Base-by-base conservation (phyloP, 1,140 invertebrate genomes). In the Pollicipes pollicipes region DNA sequence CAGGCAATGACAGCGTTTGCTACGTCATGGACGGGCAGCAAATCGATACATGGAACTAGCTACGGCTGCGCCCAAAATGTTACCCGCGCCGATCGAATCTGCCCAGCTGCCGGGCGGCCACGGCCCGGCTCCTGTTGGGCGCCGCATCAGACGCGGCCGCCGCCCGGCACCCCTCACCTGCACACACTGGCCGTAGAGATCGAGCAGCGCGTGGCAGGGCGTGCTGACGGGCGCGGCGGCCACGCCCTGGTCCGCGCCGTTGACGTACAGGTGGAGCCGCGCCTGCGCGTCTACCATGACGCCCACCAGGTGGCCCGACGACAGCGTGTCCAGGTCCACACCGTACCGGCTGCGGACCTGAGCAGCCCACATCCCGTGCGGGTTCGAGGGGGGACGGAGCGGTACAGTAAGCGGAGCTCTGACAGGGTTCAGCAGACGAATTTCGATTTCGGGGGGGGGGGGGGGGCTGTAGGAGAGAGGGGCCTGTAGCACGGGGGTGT, bases 111-210 rank as follows among this genome's bases (percentile, higher is more conserved):
- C 35, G 6, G 3, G 3, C n/a, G 6, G 26, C 68, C 3, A 58
- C 8, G 6, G 66, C 8, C 13, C 10, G 6, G n/a, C 10, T 31
- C 10, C 66, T 69, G 28, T 13, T 69, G 13, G n/a, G 3, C n/a
- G 32, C 27, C 68, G 10, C 66, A 21, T 28, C n/a, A n/a, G n/a
- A n/a, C n/a, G n/a, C n/a, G n/a, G 10, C 30, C 10, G 27, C n/a
- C 31, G 8, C n/a, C 68, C 68, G 13, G 10, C 6, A 13, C 8
- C 10, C 30, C 73, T 74, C 70, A 91, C 85, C 80, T 91, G 86
- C 78, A 90, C 88, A 80, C 90, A 91, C 77, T 90, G 88, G 0
- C 91, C 91, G 76, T 93, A 93, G 0, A 93, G 79, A 81, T 93
- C 91, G 32, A 93, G 83, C 2, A 94, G 79, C 30, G 85, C 88